Base-by-base conservation (phyloP, 2,888 invertebrate species). In the Philopedon plagiatum region DNA sequence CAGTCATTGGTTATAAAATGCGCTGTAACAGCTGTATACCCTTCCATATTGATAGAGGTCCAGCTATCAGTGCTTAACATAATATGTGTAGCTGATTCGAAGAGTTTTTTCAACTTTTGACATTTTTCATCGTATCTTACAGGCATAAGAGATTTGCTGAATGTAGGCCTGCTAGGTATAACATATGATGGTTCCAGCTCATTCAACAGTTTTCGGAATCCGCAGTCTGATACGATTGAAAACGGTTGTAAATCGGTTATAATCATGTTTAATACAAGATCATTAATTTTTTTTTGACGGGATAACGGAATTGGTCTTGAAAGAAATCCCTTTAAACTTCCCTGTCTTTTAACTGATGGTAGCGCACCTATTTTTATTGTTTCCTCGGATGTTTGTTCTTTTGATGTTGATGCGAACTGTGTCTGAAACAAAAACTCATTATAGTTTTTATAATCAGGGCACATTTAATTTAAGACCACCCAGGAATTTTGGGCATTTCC, bases 1-100 rank as follows among this genome's bases (percentile, higher is more conserved):
- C 73, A 76, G 0, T 71, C 61, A 1, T 49, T 61, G 5, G 61
- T 73, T 34, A 76, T 66, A 44, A 72, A 76, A 58, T 76, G 72
- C 0, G 65, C 70, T 39, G 74, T 70, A 2, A 65, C 57, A 18
- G 34, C n/a, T n/a, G n/a, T n/a, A n/a, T n/a, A n/a, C n/a, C n/a
- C n/a, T n/a, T n/a, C 71, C 8, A 62, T 62, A 29, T 64, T 70
- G 21, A 57, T 46, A 54, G 61, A 68, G 26, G 68, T 68, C 41
- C 63, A 75, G 26, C 66, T 61, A 65, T 73, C 63, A 41, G 66
- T 73, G 15, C 51, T 66, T 23, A 67, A 4, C 32, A 34, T 58
- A 1, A 70, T 15, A 49, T 54, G 29, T 41, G 64, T 32, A 39
- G 56, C 56, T 15, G 11, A 21, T 23, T 61, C 26, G 5, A 71